A percentile compares a stretch with the other conserved stretches of the same genome.
Conservation (phyloP, 2,797 vertebrate genomes). For the Notolabrus celidotus region DNA sequence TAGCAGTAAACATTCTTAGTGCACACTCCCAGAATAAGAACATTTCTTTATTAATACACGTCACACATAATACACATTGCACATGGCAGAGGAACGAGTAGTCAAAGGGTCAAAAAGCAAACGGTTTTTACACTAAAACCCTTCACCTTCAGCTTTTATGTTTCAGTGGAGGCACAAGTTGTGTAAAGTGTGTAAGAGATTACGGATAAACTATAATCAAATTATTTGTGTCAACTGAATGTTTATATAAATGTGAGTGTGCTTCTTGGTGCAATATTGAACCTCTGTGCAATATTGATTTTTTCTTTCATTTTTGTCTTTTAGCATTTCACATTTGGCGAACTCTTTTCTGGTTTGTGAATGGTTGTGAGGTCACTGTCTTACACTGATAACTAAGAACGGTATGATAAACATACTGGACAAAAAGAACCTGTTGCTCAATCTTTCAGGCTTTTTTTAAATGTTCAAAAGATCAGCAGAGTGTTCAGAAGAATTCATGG, state of each 20-base stretch:
- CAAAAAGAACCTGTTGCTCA: not conserved
- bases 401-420: too few relatives aligned
- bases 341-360: slow-evolving; percentile 24
- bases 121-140: slow-evolving; percentile 25
- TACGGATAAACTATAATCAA: slow-evolving; percentile 42
- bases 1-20: slow-evolving; percentile 8
- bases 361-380: slow-evolving; percentile 12
- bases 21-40: slow-evolving; percentile 52
- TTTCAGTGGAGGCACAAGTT: slow-evolving; percentile 52
- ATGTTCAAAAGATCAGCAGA: slow-evolving; percentile 1
- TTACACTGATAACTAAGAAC: slow-evolving; percentile 17
- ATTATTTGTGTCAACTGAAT: slow-evolving; percentile 70
- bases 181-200: slow-evolving; percentile 44
- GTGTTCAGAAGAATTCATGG: slow-evolving; percentile 6
- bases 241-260: slow-evolving; percentile 66
- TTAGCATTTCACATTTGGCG: slow-evolving; percentile 45
- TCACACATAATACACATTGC: slow-evolving; percentile 1
- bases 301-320: slow-evolving; percentile 27
- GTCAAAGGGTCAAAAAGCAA: slow-evolving; percentile 26
- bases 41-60: slow-evolving; percentile 43
- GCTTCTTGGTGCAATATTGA: slow-evolving; percentile 72
- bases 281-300: slow-evolving; percentile 64
- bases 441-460: not conserved
- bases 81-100: not conserved
- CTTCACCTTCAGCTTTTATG: slow-evolving; percentile 53